Percentiles rank a stretch among this genome's conserved stretches.
These are phyloP conservation scores for Brassicogethes aeneus DNA, from an alignment of 2,888 invertebrate species.

Conservation along the genomic window DNA sequence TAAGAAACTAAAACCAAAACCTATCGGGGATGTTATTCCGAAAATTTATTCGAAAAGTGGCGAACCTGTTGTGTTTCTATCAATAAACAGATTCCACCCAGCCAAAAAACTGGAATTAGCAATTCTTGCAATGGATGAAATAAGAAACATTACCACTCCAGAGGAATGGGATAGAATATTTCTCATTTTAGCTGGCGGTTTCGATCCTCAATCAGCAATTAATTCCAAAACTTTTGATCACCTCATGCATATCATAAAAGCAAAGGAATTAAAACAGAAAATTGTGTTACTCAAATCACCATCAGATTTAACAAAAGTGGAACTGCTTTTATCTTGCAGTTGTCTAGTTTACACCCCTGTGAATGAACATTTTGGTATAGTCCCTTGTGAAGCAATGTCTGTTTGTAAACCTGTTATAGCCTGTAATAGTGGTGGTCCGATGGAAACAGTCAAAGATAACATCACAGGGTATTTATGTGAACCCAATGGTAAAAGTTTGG, in stretches of 20 bases:
- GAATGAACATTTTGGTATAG: constrained; percentile 98
- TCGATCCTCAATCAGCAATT: constrained; percentile 78
- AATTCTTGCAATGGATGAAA: constrained; percentile 64
- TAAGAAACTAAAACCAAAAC: constrained; percentile 39
- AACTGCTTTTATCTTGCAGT: constrained; percentile 62
- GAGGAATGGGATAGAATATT: constrained; percentile 60
- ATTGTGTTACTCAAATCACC: constrained; percentile 83
- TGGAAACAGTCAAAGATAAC: constrained; percentile 77
- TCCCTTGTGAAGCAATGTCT: constrained; percentile 98
- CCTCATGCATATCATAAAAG: constrained; percentile 55
- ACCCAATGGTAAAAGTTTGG: constrained; percentile 60
- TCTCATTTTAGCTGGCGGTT: constrained; percentile 92
- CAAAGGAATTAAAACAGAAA: constrained; percentile 58
- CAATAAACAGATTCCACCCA: constrained; percentile 94
- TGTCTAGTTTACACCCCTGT: constrained; percentile 91
- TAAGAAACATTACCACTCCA: constrained; percentile 47
- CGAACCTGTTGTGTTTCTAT: constrained; percentile 68
- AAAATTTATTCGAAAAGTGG: constrained; percentile 36
- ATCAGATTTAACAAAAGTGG: constrained; percentile 73
- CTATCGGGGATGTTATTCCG: constrained; percentile 44
- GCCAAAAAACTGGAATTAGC: constrained; percentile 93
- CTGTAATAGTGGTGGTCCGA: constrained; percentile 90
- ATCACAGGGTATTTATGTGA: constrained; percentile 76
- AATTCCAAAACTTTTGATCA: constrained; percentile 81
- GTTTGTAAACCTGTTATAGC: constrained; percentile 89